Evolutionary conservation across 2,797 vertebrate genomes (phyloP), one percentile per base, ranked within the genome.

Genomic region (Selene dorsalis): DNA sequence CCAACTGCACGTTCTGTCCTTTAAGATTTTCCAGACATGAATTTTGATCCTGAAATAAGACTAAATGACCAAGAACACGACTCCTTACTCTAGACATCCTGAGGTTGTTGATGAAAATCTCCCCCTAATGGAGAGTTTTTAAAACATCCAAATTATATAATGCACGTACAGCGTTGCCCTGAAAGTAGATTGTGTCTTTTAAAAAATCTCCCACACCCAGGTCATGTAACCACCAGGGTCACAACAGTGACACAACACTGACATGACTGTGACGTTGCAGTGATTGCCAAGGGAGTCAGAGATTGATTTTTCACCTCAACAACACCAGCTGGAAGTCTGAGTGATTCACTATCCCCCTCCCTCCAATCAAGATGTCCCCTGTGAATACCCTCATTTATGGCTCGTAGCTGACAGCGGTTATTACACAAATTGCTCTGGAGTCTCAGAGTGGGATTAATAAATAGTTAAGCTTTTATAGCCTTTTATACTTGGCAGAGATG

Each of bases 341-440:
- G 16, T 35, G 53, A 70, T 71, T 67, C 22, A 52, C 60, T 48
- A 38, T 12, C 60, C 20, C 20, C 4, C 53, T 56, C 30, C 52
- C 53, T 57, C 45, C 56, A 59, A 39, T 78, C 48, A 56, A 24
- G 66, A 68, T 30, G 69, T 17, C 63, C 43, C 38, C 78, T 64
- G 65, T 77, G 56, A 86, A 81, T 74, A 81, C 58, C 48, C 60
- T 77, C 48, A 75, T 78, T 87, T 50, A 22, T 30, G 45, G 82
- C 71, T 83, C 6, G 1, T 18, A 32, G 63, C 67, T 60, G 62
- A 86, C 71, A 48, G 43, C 22, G 6, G 48, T 26, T 61, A 22
- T 79, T 63, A 59, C 68, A 58, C 20, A 77, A 76, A 76, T 55
- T 56, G 64, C 64, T 79, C 32, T 20, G 13, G 39, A 57, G 47